Evolutionary conservation across 2,113 vertebrate species (phyloP), one percentile per base, ranked within the genome.

Genomic region (Lepisosteus oculatus): DNA sequence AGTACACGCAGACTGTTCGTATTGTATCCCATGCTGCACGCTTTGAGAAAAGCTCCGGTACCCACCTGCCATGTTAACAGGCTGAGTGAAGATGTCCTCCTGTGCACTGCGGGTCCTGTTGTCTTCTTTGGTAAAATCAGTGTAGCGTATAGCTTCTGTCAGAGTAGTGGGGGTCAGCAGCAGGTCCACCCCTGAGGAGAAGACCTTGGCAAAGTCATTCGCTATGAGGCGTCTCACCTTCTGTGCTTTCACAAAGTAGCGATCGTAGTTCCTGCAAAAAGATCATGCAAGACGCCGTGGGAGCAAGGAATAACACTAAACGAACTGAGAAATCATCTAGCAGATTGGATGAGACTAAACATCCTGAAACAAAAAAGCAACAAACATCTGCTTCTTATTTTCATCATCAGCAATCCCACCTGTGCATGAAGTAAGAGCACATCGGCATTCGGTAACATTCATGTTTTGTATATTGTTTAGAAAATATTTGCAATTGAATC

Each of bases 91-190:
- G 76, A 99, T 74, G 55, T 99, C 97, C 63, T 94, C 94, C 83
- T 99, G 95, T 0, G 88, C 45, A 0, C 96, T 97, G 84, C 97
- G 96, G 0, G 97, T 97, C 72, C 90, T 92, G 83, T 99, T 99
- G 90, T 99, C 97, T 80, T 98, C 95, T 78, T 92, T 90, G 79
- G 88, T 91, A 80, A 99, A 99, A 74, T 97, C 90, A 0, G 4
- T 0, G 65, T 96, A 94, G 0, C 83, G 74, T 0, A 88, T 72
- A 0, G 96, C 93, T n/a, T 95, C 94, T 0, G 74, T 83, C 74
- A 99, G 77, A 0, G 97, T 99, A 41, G 95, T 96, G 72, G 97
- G 97, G 4, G 97, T 97, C 42, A 99, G 93, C 68, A 99, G 87
- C 51, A 96, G n/a, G 59, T 99, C 90, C 1, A 99, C 83, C 0